phyloP scores from a whole-genome alignment of 2,888 invertebrate genomes.

The Reticulitermes lucifugus region DNA sequence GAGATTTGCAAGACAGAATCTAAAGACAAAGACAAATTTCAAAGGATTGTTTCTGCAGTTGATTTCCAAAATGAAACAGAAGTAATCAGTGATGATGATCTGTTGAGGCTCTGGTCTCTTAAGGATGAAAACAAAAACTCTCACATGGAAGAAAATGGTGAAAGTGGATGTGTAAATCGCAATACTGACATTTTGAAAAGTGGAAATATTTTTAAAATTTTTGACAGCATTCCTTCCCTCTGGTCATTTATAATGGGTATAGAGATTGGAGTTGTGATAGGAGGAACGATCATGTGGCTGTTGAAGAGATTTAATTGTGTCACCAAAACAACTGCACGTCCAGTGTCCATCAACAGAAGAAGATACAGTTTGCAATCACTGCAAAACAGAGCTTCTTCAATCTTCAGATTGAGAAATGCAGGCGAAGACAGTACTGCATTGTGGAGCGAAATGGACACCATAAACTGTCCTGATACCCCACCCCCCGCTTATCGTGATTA shows the following conservation, averaged over 20 bases:
- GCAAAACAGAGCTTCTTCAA: background rate
- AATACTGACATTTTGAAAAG: background rate
- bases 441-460: conserved; percentile 39
- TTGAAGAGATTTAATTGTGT: background rate
- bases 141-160: conserved; percentile 45
- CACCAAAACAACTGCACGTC: background rate
- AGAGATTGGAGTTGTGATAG: conserved; percentile 43
- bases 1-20: conserved; percentile 62
- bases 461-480: conserved; percentile 47
- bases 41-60: conserved; percentile 68
- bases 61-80: conserved; percentile 58
- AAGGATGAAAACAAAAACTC: conserved; percentile 30
- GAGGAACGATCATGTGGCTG: conserved; percentile 38
- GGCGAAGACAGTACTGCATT: conserved; percentile 3
- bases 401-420: background rate
- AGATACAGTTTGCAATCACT: background rate
- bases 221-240: conserved; percentile 46
- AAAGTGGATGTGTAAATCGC: background rate
- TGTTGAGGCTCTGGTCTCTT: conserved; percentile 34
- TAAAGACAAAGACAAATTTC: conserved; percentile 66
- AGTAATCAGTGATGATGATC: conserved; percentile 30
- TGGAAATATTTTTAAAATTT: conserved; percentile 7
- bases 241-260: conserved; percentile 48
- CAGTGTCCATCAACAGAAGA: background rate
- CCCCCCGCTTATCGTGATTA: conserved; percentile 48